Conservation (phyloP, 2,113 vertebrate species). For the Prietella phreatophila region DNA sequence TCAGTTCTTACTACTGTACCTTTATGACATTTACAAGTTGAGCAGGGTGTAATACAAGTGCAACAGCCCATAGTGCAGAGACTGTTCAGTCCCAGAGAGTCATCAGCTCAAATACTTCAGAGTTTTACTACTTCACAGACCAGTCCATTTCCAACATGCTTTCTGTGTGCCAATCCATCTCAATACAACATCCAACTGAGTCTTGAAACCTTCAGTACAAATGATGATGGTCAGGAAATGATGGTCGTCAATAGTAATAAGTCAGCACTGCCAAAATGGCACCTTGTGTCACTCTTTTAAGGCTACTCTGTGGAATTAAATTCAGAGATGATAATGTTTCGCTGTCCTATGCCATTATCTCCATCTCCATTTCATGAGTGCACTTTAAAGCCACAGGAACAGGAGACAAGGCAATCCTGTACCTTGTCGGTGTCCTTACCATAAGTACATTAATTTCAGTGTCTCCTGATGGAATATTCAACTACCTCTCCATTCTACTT, state of each 20-base stretch:
- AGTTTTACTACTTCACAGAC: slow-evolving; percentile 1
- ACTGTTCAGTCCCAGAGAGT: slow-evolving; percentile 17
- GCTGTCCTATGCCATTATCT: background rate
- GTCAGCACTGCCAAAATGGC: background rate
- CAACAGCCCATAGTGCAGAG: slow-evolving; percentile 8
- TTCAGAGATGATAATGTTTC: background rate
- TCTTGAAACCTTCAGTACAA: background rate
- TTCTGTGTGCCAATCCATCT: background rate
- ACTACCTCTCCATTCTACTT: slow-evolving; percentile 20
- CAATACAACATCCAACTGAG: background rate
- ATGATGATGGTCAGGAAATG: background rate
- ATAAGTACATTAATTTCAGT: slow-evolving; percentile 31
- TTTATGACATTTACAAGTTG: slow-evolving; percentile 6
- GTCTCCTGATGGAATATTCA: slow-evolving; percentile 11
- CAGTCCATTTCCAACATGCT: background rate
- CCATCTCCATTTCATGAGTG: background rate
- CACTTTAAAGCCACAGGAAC: slow-evolving; percentile 4
- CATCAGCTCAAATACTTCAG: background rate
- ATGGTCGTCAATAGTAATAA: background rate
- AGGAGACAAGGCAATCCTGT: slow-evolving; percentile 10
- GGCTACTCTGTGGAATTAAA: background rate
- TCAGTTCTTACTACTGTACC: slow-evolving; percentile 16
- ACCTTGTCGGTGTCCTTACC: background rate
- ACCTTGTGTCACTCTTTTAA: background rate
- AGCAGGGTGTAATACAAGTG: slow-evolving; percentile 31